Conservation (phyloP, 2,888 invertebrate species). For the Platypus cylindrus region DNA sequence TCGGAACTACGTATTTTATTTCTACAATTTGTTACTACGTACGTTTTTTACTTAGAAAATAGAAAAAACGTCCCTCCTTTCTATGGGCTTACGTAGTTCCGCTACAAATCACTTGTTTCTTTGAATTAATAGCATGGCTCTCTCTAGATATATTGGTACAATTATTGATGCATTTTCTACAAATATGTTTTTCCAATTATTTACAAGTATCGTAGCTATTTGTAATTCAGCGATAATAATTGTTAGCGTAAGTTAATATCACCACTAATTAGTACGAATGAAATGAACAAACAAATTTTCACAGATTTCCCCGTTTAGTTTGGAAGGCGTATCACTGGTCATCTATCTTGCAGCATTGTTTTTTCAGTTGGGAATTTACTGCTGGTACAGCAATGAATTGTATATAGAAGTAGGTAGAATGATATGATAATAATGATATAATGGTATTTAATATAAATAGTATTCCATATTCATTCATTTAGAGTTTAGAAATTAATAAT, state of each 20-base stretch:
- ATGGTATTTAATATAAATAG: background rate
- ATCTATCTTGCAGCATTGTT: constrained; percentile 21
- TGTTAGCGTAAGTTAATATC: constrained; percentile 11
- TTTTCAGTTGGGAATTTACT: constrained; percentile 22
- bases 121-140: no score
- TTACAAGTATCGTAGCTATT: constrained; percentile 11
- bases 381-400: constrained; percentile 24
- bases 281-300: constrained; percentile 5
- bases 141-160: constrained; percentile 9
- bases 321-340: constrained; percentile 18
- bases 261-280: constrained; percentile 7
- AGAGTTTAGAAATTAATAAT: constrained; percentile 6
- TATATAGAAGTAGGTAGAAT: constrained; percentile 21
- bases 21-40: no score
- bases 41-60: no score
- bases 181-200: constrained; percentile 9
- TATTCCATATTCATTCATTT: background rate
- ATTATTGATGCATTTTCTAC: constrained; percentile 8
- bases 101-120: no score
- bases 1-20: no score
- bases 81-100: no score
- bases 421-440: no score
- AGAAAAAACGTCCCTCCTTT: no score
- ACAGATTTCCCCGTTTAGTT: constrained; percentile 11
- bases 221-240: constrained; percentile 13